Conservation (phyloP, 2,888 invertebrate species). For the Chydorus sphaericus region DNA sequence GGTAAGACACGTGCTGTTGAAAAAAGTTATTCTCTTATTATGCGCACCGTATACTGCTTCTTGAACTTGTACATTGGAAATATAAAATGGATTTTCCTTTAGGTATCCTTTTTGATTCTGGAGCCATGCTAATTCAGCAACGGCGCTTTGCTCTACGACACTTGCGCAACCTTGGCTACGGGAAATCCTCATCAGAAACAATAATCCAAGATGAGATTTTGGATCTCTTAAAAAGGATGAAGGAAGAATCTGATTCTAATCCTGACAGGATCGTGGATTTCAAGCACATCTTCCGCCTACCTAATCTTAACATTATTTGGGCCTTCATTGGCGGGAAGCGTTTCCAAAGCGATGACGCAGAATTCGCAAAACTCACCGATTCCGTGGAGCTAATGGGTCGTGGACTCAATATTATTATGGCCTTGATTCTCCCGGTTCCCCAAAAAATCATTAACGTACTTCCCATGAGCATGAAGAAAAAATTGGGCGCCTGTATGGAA, state of each 20-base stretch:
- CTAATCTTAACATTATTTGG: slow-evolving; percentile 21
- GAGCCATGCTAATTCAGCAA: neutral
- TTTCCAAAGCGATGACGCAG: slow-evolving; percentile 16
- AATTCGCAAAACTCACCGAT: neutral
- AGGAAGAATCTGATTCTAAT: slow-evolving; percentile 30
- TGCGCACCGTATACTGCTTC: too few species aligned
- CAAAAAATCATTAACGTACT: too few species aligned
- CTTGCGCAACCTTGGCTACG: slow-evolving; percentile 1
- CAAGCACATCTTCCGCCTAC: slow-evolving; percentile 13
- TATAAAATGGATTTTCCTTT: neutral
- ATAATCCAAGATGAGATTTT: slow-evolving; percentile 1
- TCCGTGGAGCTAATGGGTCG: too few species aligned
- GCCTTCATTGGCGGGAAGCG: slow-evolving; percentile 19
- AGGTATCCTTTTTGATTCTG: slow-evolving; percentile 1
- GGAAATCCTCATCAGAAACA: neutral
- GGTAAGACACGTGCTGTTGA: too few species aligned
- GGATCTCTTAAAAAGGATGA: slow-evolving; percentile 10
- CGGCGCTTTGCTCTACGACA: slow-evolving; percentile 8
- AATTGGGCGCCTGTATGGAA: neutral
- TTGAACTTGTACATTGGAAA: neutral
- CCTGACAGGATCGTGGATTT: slow-evolving; percentile 14
- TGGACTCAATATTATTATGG: too few species aligned
- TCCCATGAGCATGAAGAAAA: too few species aligned
- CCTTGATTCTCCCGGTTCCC: too few species aligned
- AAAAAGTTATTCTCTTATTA: too few species aligned